Conservation (phyloP, 2,888 invertebrate species). For the Troilus luridus region DNA sequence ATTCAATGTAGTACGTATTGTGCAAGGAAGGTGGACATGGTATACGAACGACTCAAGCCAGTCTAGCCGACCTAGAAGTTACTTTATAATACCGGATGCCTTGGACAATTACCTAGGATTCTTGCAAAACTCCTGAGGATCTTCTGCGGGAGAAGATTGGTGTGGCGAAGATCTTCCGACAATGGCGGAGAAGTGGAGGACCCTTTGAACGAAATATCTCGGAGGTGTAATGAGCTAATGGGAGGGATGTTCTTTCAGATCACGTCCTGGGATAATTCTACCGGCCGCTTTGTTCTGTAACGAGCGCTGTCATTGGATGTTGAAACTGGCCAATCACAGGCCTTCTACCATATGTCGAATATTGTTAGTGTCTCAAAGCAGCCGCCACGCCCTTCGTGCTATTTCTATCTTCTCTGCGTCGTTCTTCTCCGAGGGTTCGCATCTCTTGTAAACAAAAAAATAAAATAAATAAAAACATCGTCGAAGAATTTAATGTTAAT, state of each 20-base stretch:
- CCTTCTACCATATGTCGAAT: slow-evolving; percentile 22
- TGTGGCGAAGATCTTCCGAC: neutral
- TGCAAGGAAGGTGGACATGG: too few relatives aligned
- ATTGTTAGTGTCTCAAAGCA: slow-evolving; percentile 44
- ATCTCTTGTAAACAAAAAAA: neutral
- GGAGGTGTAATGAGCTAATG: slow-evolving; percentile 43
- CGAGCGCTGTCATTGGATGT: slow-evolving; percentile 40
- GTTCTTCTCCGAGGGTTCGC: neutral
- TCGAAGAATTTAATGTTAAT: neutral
- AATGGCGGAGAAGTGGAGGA: neutral
- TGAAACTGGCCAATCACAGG: slow-evolving; percentile 15
- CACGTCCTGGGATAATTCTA: slow-evolving; percentile 19
- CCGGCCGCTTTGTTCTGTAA: slow-evolving; percentile 27
- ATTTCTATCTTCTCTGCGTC: neutral
- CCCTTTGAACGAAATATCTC: slow-evolving; percentile 14
- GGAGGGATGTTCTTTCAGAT: neutral
- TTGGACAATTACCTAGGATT: neutral
- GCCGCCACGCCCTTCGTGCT: slow-evolving; percentile 16
- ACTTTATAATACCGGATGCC: neutral
- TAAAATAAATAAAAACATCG: neutral
- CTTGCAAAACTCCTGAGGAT: neutral
- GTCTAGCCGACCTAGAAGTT: neutral
- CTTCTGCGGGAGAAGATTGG: neutral
- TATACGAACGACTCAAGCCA: too few relatives aligned
- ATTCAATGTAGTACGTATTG: too few relatives aligned